These are phyloP conservation scores for Phragmatobia fuliginosa DNA, from an alignment of 2,888 invertebrate species.

Conservation along the genomic window DNA sequence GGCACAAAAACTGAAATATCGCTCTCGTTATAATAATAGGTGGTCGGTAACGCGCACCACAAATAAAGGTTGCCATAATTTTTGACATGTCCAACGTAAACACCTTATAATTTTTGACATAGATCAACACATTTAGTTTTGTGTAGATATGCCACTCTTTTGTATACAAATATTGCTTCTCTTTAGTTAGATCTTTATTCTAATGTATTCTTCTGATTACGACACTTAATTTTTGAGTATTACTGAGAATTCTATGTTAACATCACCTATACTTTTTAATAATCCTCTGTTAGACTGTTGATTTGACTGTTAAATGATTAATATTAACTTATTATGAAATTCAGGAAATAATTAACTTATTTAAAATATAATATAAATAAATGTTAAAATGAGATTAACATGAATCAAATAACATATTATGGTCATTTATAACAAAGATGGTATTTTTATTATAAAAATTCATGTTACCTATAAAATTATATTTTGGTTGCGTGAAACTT, in stretches of 20 bases:
- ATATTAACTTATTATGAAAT: background rate
- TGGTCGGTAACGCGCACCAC: conserved; percentile 64
- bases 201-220: too few species aligned
- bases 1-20: conserved; percentile 73
- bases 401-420: background rate
- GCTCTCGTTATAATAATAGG: conserved; percentile 72
- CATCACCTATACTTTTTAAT: too few species aligned
- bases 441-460: background rate
- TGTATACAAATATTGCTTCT: too few species aligned
- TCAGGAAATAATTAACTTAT: too few species aligned
- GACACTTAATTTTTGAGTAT: too few species aligned
- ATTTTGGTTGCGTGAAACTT: background rate
- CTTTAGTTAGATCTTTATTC: too few species aligned
- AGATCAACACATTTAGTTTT: conserved; percentile 47
- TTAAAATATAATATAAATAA: too few species aligned
- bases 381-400: background rate
- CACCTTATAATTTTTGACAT: conserved; percentile 70
- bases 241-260: too few species aligned
- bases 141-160: conserved; percentile 19
- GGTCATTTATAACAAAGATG: background rate
- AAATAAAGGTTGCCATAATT: conserved; percentile 75
- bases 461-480: background rate
- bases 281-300: too few species aligned
- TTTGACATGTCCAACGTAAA: conserved; percentile 78
- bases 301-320: too few species aligned